These are phyloP conservation scores for Strix aluco DNA, from an alignment of 2,113 vertebrate species.

Conservation along the genomic window DNA sequence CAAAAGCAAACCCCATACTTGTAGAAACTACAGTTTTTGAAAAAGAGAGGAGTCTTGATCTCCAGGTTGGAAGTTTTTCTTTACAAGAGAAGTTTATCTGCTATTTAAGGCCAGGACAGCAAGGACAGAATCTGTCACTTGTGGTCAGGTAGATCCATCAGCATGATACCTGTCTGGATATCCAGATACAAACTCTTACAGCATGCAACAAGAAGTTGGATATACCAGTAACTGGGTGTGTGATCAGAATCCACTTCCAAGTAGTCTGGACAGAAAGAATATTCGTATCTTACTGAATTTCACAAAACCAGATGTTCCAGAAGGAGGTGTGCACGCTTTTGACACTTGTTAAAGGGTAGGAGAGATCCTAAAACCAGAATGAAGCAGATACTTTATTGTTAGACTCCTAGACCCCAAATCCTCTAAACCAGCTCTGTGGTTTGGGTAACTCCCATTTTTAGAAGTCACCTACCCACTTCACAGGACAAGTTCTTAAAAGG, in stretches of 20 bases:
- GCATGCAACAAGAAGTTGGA: not conserved
- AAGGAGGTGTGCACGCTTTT: not conserved
- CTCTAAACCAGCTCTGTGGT: not conserved
- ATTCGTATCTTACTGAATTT: not conserved
- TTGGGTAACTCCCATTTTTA: not conserved
- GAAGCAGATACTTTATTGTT: not conserved
- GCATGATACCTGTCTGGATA: not conserved
- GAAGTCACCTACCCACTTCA: not conserved
- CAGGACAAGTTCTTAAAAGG: not conserved
- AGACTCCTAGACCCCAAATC: not conserved
- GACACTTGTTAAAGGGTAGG: not conserved
- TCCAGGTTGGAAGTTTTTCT: not conserved
- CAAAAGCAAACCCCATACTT: not conserved
- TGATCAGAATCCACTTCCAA: not conserved
- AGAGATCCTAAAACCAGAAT: not conserved
- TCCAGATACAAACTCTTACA: not conserved
- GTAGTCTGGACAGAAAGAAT: not conserved
- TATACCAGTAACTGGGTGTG: not conserved
- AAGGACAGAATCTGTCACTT: not conserved
- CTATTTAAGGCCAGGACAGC: not conserved
- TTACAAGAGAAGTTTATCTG: not conserved
- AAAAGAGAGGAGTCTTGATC: not conserved
- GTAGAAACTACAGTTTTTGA: not conserved
- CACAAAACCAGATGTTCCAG: not conserved
- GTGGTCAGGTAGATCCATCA: not conserved